A percentile compares a stretch with the other conserved stretches of the same genome.
These are phyloP conservation scores for Lutraria rhynchaena DNA, from an alignment of 1,140 invertebrate genomes.

Conservation along the genomic window DNA sequence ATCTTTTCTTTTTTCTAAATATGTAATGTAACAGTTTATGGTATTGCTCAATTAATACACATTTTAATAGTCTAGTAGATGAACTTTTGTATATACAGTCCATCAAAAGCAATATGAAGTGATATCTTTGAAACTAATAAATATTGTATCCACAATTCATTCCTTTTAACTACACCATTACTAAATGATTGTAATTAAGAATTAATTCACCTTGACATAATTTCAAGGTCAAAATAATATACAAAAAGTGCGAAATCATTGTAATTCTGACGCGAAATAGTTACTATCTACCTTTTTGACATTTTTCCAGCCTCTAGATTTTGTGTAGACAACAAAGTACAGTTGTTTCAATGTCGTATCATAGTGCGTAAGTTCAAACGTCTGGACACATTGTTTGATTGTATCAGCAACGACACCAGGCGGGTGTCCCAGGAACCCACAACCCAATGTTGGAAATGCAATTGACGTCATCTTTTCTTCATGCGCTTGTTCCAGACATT, in stretches of 20 bases:
- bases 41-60: no score
- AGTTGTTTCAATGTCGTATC: conserved; percentile 21
- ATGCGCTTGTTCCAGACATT: conserved; percentile 28
- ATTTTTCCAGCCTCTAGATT: conserved; percentile 25
- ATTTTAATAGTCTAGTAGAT: no score
- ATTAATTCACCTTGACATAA: background rate
- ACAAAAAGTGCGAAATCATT: background rate
- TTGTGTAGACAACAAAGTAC: conserved; percentile 24
- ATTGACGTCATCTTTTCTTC: conserved; percentile 47
- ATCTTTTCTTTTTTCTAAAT: no score
- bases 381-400: conserved; percentile 46
- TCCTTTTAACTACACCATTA: background rate
- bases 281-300: conserved; percentile 14
- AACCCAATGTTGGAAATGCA: conserved; percentile 60
- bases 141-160: background rate
- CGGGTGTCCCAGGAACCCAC: conserved; percentile 59
- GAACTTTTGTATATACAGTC: no score
- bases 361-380: background rate
- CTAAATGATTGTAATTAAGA: background rate
- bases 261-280: background rate
- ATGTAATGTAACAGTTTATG: no score
- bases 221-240: background rate
- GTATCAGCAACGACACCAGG: conserved; percentile 42
- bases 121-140: background rate
- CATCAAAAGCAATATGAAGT: background rate